Percentiles rank a stretch among this genome's conserved stretches.
Conservation (phyloP, 2,113 vertebrate genomes). For the Hemiscyllium ocellatum region DNA sequence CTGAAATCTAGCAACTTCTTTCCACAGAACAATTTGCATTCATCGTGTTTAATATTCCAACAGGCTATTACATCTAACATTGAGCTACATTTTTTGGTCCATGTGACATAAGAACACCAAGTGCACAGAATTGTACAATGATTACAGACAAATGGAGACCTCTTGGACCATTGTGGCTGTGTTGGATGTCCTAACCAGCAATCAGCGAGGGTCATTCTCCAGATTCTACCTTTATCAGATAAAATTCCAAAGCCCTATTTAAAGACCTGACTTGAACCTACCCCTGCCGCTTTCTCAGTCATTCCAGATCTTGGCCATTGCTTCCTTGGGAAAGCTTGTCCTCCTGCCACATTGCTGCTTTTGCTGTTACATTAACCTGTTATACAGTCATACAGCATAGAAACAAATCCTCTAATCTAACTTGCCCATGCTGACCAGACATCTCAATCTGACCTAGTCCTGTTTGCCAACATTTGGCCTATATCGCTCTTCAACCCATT, state of each 20-base stretch:
- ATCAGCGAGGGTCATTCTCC: neutral
- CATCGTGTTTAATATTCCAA: neutral
- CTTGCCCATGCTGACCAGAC: too few species aligned
- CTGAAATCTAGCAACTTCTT: neutral
- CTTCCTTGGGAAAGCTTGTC: neutral
- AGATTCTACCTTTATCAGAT: too few species aligned
- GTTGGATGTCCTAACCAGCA: neutral
- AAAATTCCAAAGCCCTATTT: neutral
- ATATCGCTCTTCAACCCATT: too few species aligned
- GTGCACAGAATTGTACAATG: neutral
- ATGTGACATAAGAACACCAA: neutral
- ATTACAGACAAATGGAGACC: neutral
- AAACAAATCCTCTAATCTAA: too few species aligned
- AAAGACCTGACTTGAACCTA: neutral
- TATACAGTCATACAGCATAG: too few species aligned
- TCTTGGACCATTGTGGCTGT: neutral
- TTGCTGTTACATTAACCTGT: too few species aligned
- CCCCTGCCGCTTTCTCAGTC: too few species aligned
- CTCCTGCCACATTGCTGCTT: neutral
- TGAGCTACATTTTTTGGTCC: neutral
- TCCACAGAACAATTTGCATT: neutral
- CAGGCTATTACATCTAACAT: neutral
- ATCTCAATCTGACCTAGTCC: too few species aligned
- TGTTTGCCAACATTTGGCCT: too few species aligned
- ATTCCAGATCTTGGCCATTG: neutral